Conservation (phyloP, 1,140 invertebrate genomes). For the fruit fly (Drosophila melanogaster) region DNA sequence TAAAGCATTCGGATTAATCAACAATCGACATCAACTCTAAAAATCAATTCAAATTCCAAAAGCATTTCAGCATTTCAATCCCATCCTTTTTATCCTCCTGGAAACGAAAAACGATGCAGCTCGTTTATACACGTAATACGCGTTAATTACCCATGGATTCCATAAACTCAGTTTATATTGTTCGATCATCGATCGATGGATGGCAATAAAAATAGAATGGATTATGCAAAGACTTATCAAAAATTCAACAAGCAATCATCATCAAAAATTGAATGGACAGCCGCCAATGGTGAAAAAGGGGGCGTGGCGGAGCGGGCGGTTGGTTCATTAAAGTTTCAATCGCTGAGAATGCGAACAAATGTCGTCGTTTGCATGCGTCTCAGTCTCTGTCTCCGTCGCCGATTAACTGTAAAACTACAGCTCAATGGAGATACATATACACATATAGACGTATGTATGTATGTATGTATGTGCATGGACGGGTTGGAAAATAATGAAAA, state of each 20-base stretch:
- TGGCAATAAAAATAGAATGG: conserved; percentile 19
- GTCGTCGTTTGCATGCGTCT: conserved; percentile 13
- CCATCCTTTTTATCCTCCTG: neutral
- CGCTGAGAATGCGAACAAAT: conserved; percentile 53
- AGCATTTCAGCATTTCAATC: neutral
- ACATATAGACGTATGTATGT: neutral
- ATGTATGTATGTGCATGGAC: neutral
- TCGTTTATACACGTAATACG: neutral
- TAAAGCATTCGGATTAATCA: neutral
- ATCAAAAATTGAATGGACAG: conserved; percentile 12
- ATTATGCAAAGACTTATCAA: conserved; percentile 33
- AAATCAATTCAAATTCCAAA: neutral
- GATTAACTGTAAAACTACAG: conserved; percentile 19
- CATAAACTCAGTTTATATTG: neutral
- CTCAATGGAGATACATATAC: neutral
- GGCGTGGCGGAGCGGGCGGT: neutral
- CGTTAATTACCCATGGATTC: neutral
- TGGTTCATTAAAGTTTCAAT: conserved; percentile 25
- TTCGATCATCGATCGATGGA: conserved; percentile 6
- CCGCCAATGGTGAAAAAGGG: neutral
- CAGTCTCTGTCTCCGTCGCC: neutral
- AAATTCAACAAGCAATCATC: conserved; percentile 44
- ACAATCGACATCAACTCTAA: neutral
- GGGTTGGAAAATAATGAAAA: neutral
- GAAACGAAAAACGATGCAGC: neutral